phyloP scores from a whole-genome alignment of 1,140 invertebrate genomes.

The Anastatus disparis region DNA sequence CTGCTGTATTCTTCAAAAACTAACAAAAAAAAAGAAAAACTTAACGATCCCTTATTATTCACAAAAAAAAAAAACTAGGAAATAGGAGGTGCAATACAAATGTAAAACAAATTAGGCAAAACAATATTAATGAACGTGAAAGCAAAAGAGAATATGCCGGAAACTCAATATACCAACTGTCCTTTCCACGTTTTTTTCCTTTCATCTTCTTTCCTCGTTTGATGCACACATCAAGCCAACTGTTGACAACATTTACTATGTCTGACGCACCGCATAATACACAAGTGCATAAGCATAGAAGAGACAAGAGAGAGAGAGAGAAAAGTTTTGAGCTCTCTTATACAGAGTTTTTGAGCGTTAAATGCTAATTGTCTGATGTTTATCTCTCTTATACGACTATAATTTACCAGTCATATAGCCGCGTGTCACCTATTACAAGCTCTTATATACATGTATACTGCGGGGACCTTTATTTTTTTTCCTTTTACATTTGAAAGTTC shows the following conservation, averaged over 20 bases:
- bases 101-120: conserved; percentile 2
- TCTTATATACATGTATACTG: not conserved
- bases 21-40: too few species aligned
- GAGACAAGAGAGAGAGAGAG: too few species aligned
- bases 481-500: too few species aligned
- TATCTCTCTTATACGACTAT: conserved; percentile 1
- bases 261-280: not conserved
- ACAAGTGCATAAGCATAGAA: conserved; percentile 15
- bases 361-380: conserved; percentile 8
- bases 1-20: too few species aligned
- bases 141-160: not conserved
- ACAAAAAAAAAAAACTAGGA: not conserved
- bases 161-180: not conserved
- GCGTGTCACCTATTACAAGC: not conserved
- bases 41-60: too few species aligned
- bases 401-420: not conserved
- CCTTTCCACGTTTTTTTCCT: not conserved
- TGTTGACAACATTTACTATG: conserved; percentile 9
- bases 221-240: not conserved
- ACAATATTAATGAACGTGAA: not conserved
- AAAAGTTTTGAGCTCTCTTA: too few species aligned
- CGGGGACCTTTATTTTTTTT: too few species aligned
- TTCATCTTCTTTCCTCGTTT: not conserved
- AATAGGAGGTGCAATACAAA: not conserved
- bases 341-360: too few species aligned